These are phyloP conservation scores for Perdita meconis DNA, from an alignment of 2,888 invertebrate species.

Conservation along the genomic window DNA sequence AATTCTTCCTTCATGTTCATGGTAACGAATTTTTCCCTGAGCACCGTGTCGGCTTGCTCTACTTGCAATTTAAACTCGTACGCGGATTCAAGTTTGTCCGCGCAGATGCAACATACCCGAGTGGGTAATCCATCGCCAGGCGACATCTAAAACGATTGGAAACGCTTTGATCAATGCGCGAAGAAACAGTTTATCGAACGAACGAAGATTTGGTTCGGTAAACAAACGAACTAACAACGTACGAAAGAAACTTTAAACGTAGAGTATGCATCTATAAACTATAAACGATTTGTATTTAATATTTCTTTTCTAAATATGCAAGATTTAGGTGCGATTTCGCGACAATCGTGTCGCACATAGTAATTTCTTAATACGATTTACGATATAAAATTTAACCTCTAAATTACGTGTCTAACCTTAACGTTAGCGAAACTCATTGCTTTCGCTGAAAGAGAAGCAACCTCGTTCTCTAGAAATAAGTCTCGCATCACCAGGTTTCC, in stretches of 20 bases:
- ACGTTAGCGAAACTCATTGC: slow-evolving; percentile 82
- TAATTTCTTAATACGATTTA: slow-evolving; percentile 2
- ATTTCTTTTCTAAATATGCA: too few relatives aligned
- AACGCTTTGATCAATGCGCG: too few relatives aligned
- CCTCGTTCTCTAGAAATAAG: slow-evolving; percentile 76
- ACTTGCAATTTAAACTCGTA: slow-evolving; percentile 82
- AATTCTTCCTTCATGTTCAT: slow-evolving; percentile 80
- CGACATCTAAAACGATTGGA: slow-evolving; percentile 53
- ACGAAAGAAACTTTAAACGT: not conserved
- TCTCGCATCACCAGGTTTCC: slow-evolving; percentile 78
- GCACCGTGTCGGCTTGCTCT: slow-evolving; percentile 80
- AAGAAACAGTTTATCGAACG: too few relatives aligned
- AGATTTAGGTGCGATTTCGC: not conserved
- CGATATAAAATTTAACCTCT: slow-evolving; percentile 52
- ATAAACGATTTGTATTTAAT: not conserved
- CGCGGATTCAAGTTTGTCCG: slow-evolving; percentile 79
- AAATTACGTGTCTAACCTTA: slow-evolving; percentile 79
- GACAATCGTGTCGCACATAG: not conserved
- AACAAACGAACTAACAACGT: not conserved
- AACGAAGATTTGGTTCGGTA: not conserved
- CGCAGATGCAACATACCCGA: slow-evolving; percentile 80
- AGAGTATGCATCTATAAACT: not conserved
- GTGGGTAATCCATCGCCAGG: slow-evolving; percentile 81
- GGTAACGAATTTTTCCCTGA: slow-evolving; percentile 77
- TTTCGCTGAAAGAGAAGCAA: slow-evolving; percentile 77